These are phyloP conservation scores for Tylochromis polylepis DNA, from an alignment of 2,113 vertebrate species.

Conservation along the genomic window DNA sequence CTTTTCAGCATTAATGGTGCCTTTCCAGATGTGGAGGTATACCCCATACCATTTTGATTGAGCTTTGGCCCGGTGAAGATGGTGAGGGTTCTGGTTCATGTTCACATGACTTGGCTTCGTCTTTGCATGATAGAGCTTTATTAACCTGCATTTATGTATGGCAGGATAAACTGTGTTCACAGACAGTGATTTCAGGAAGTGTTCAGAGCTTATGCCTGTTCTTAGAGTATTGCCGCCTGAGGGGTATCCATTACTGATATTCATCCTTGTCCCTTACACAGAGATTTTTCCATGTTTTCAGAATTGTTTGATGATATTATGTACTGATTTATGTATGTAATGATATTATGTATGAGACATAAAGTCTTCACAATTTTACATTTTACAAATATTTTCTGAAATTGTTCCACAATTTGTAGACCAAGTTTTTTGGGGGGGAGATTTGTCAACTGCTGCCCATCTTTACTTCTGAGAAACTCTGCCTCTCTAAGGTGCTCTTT, in stretches of 20 bases:
- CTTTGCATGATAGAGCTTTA: background rate
- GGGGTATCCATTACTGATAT: background rate
- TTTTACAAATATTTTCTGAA: background rate
- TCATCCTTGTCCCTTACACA: background rate
- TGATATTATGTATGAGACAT: background rate
- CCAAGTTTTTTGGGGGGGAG: background rate
- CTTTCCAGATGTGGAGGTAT: background rate
- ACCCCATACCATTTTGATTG: background rate
- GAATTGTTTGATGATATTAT: background rate
- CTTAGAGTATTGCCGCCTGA: background rate
- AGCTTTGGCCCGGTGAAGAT: background rate
- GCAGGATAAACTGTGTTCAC: background rate
- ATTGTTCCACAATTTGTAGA: background rate
- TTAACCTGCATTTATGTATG: background rate
- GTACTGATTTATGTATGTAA: no score
- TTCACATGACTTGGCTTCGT: background rate
- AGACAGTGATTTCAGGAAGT: background rate
- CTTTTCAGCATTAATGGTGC: background rate
- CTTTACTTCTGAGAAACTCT: background rate
- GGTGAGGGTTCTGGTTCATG: background rate
- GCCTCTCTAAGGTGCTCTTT: background rate
- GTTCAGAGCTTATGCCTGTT: background rate
- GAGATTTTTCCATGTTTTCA: background rate
- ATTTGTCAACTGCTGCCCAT: background rate
- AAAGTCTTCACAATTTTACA: background rate